Base-by-base conservation (phyloP, 2,888 invertebrate species). In the Sminthurinus aureus region DNA sequence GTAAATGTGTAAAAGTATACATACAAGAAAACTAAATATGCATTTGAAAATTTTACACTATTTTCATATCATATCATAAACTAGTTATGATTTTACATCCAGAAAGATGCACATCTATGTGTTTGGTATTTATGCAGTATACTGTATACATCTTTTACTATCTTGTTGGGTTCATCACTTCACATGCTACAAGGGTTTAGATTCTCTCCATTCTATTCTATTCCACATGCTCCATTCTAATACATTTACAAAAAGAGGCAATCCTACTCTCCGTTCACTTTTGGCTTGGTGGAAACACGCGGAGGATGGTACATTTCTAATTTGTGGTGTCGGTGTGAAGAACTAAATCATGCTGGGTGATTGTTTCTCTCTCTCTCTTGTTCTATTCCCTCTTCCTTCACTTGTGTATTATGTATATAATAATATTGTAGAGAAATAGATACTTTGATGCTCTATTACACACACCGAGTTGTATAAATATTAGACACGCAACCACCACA, bases 341-440 rank as follows among this genome's bases (percentile, higher is more conserved):
- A 66, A 78, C 77, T 77, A 64, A 78, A 78, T 78, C 78, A 66
- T 78, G 66, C 66, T 20, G 51, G 13, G 58, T 58, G 58, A 15
- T 13, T 58, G 58, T 15, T 58, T 58, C 15, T 38, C 38, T 38
- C 38, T 38, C 6, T 38, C 38, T 38, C 38, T 38, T 1, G 38
- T 38, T 38, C 38, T 38, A 6, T 38, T 38, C n/a, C 69, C 6
- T 69, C 69, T 38, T 6, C 38, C 38, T 38, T 38, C 38, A 38
- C 38, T 38, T 38, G 38, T 69, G n/a, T 69, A 4, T 69, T 58
- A 9, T 58, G 58, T 58, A 58, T 58, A 15, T 18, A 15, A 58
- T 18, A 58, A 58, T 58, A 58, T 2, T 58, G 13, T 58, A 13
- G 2, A 58, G 58, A 58, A 58, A 58, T 18, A 58, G 58, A 6